Base-by-base conservation (phyloP, 1,140 invertebrate species). In the Zaprionus davidi region DNA sequence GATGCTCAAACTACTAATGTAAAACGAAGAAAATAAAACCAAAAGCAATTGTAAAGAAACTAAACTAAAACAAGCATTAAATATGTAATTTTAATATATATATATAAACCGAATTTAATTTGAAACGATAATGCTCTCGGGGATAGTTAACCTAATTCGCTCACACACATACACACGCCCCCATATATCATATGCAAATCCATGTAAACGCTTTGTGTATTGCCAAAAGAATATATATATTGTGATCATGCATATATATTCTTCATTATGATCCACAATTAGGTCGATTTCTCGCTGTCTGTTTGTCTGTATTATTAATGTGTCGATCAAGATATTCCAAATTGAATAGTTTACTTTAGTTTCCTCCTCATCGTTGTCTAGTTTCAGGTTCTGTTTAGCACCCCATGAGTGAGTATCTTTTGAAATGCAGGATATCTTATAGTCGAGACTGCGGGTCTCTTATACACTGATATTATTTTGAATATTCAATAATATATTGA, bases 41-140 rank as follows among this genome's bases (percentile, higher is more conserved):
- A 87, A 91, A 84, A 91, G 79, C 77, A 90, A 81, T 78, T 90
- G 82, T 86, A 90, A 82, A 77, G 82, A 81, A 81, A 79, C 79
- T 53, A 31, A 76, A 78, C 78, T 73, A 64, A 62, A 83, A 81
- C 79, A 65, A 87, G 78, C 81, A 91, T 82, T 91, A 76, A 86
- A 91, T 76, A 84, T 80, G 65, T 70, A 79, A 79, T 85, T 82
- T 74, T 67, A 59, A 68, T 46, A 71, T 34, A 31, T 57, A n/a
- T n/a, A 34, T 57, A 46, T 28, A 36, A 71, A 71, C 51, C 57
- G 72, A 58, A 63, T 75, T 75, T 75, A 51, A 75, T 75, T 75
- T 58, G 31, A 34, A 34, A 34, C 11, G 2, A 34, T 34, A 34
- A 34, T 34, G 9, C 7, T 7, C 31, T 34, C 31, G 31, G 31